phyloP scores from a whole-genome alignment of 2,113 vertebrate genomes.

The Danionella cerebrum region DNA sequence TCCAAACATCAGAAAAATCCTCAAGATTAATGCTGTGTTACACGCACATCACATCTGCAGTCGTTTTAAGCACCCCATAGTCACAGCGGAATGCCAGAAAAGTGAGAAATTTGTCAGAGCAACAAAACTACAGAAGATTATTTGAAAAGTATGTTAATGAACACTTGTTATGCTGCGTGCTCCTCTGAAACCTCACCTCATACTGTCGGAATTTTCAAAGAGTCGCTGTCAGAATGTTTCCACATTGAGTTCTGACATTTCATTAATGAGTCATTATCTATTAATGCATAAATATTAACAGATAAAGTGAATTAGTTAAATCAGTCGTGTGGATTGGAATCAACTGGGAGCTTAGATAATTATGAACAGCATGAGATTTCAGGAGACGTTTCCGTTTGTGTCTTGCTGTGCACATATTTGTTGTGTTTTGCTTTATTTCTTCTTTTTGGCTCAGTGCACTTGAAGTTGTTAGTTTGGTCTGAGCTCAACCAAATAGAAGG shows the following conservation, averaged over 20 bases:
- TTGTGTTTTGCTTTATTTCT: conserved; percentile 24
- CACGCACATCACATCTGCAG: not conserved
- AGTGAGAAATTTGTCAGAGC: not conserved
- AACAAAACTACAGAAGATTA: conserved; percentile 33
- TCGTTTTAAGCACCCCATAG: not conserved
- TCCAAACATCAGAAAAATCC: conserved; percentile 4
- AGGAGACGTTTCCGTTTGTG: conserved; percentile 10
- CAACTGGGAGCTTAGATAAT: conserved; percentile 52
- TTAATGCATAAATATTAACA: conserved; percentile 65
- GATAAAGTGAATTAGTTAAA: conserved; percentile 67
- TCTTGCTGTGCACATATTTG: conserved; percentile 34
- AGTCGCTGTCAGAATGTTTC: conserved; percentile 62
- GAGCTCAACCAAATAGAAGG: not conserved
- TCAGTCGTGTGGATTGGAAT: conserved; percentile 62
- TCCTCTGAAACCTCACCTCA: conserved; percentile 52
- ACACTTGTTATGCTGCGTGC: conserved; percentile 60
- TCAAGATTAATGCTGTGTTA: conserved; percentile 10
- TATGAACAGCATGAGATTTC: conserved; percentile 39
- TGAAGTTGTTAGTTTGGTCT: not conserved
- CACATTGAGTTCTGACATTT: conserved; percentile 61
- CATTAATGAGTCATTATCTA: conserved; percentile 64
- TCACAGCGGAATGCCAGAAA: not conserved
- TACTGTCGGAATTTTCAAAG: conserved; percentile 43
- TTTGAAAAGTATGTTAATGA: conserved; percentile 49
- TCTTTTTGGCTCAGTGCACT: not conserved